These are phyloP conservation scores for Microcebus griseorufus DNA, from an alignment of 2,113 vertebrate species.

Conservation along the genomic window DNA sequence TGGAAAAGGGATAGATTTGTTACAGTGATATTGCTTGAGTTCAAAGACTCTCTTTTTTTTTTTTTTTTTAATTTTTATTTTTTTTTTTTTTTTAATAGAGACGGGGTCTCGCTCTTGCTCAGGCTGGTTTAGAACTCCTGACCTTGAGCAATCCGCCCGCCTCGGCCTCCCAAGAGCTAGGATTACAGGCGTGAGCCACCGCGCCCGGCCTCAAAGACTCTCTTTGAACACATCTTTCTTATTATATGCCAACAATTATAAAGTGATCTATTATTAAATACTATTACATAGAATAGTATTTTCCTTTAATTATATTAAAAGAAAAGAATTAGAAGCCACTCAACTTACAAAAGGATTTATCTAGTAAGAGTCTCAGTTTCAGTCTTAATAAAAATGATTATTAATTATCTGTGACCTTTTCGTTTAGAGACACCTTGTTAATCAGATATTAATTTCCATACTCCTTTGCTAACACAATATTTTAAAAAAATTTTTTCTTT, in stretches of 20 bases:
- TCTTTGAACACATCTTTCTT: not conserved
- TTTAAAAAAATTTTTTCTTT: not conserved
- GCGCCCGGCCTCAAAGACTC: too few relatives aligned
- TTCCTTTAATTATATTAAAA: conserved; percentile 48
- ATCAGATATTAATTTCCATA: not conserved
- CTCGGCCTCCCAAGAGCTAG: too few relatives aligned
- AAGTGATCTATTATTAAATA: not conserved
- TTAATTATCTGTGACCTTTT: conserved; percentile 39
- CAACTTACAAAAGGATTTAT: not conserved
- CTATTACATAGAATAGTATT: not conserved
- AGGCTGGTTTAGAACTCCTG: too few relatives aligned
- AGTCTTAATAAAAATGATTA: conserved; percentile 17
- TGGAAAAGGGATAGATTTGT: conserved; percentile 42
- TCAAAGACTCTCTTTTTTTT: too few relatives aligned
- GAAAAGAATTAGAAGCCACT: conserved; percentile 44
- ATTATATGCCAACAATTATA: not conserved
- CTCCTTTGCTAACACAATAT: not conserved
- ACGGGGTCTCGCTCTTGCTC: too few relatives aligned
- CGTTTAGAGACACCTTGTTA: not conserved
- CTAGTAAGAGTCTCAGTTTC: not conserved
- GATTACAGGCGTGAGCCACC: too few relatives aligned
- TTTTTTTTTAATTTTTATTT: too few relatives aligned
- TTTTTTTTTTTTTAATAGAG: too few relatives aligned
- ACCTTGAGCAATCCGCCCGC: too few relatives aligned
- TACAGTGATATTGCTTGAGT: not conserved